These are phyloP conservation scores for Sander lucioperca DNA, from an alignment of 2,113 vertebrate genomes.

Conservation along the genomic window DNA sequence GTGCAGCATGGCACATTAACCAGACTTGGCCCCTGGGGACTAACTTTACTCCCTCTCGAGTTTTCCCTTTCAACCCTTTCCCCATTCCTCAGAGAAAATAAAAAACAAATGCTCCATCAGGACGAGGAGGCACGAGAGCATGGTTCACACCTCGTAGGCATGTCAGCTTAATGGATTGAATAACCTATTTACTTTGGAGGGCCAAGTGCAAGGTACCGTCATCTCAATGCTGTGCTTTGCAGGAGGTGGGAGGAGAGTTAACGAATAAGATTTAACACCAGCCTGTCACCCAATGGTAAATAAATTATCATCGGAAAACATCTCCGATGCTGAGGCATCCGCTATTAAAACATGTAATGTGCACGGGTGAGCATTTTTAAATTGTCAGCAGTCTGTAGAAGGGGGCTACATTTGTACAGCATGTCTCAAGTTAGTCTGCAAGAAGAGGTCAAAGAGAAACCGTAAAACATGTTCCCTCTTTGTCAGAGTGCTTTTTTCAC, in stretches of 20 bases:
- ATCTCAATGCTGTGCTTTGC: constrained; percentile 46
- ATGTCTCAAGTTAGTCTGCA: constrained; percentile 29
- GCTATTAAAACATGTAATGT: constrained; percentile 53
- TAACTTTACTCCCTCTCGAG: constrained; percentile 79
- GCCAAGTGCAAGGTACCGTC: constrained; percentile 64
- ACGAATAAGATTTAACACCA: constrained; percentile 51
- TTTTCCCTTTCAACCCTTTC: constrained; percentile 57
- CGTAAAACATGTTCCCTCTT: constrained; percentile 28
- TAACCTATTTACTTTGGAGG: constrained; percentile 79
- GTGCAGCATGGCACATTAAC: constrained; percentile 87
- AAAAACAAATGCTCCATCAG: constrained; percentile 88
- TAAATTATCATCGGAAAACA: constrained; percentile 61
- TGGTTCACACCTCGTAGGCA: constrained; percentile 82
- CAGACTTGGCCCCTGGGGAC: constrained; percentile 82
- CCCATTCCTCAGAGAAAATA: constrained; percentile 79
- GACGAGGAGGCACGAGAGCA: constrained; percentile 77
- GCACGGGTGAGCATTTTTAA: constrained; percentile 22
- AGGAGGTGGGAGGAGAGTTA: constrained; percentile 43
- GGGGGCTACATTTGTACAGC: constrained; percentile 9
- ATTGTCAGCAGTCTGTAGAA: constrained; percentile 36
- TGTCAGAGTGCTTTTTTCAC: constrained; percentile 24
- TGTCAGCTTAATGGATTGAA: constrained; percentile 83
- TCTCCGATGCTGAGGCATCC: constrained; percentile 40
- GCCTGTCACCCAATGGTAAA: constrained; percentile 39
- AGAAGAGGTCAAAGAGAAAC: constrained; percentile 56